Conservation (phyloP, 2,888 invertebrate genomes). For the Ormyrus nitidulus region DNA sequence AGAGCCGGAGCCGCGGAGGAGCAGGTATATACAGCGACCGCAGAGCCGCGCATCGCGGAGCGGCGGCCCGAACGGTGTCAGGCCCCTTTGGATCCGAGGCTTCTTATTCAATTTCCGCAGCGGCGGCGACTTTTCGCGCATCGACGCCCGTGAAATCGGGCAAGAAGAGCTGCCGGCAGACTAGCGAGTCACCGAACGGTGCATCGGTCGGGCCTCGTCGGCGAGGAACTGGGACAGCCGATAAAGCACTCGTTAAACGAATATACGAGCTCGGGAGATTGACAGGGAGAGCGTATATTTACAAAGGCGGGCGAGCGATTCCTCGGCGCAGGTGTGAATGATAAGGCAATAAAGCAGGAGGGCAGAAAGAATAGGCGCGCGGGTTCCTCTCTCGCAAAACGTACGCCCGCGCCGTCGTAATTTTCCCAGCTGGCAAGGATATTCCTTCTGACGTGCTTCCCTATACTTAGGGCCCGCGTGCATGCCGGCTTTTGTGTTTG, state of each 20-base stretch:
- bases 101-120: slow-evolving; percentile 32
- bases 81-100: slow-evolving; percentile 8
- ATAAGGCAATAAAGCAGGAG: slow-evolving; percentile 35
- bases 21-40: not conserved
- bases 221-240: too few species aligned
- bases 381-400: not conserved
- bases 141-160: not conserved
- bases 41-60: too few species aligned
- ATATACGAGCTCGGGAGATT: too few species aligned
- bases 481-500: not conserved
- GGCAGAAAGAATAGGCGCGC: slow-evolving; percentile 10
- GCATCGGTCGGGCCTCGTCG: not conserved
- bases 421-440: slow-evolving; percentile 14
- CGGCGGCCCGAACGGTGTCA: slow-evolving; percentile 24
- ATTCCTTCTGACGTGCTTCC: not conserved
- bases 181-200: not conserved
- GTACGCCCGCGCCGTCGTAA: slow-evolving; percentile 19
- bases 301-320: too few species aligned
- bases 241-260: too few species aligned
- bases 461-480: slow-evolving; percentile 11
- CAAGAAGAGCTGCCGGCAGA: slow-evolving; percentile 2
- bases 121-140: not conserved
- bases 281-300: too few species aligned
- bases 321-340: slow-evolving; percentile 33
- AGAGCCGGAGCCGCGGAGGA: not conserved